These are phyloP conservation scores for Heliconius ismenius DNA, from an alignment of 2,888 invertebrate species.

Conservation along the genomic window DNA sequence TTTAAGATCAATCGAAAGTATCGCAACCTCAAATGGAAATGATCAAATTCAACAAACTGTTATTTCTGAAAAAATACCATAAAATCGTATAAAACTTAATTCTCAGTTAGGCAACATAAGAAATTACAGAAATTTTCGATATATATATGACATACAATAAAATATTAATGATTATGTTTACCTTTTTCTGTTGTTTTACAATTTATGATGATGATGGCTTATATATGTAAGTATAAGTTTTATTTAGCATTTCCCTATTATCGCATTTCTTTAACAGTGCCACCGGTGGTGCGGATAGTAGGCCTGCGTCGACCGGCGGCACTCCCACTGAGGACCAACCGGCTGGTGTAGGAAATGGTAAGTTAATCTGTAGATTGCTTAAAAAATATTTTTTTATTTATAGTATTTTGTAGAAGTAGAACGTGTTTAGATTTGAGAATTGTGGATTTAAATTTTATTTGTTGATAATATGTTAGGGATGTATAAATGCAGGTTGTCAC, in stretches of 20 bases:
- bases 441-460: too few species aligned
- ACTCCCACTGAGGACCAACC: constrained; percentile 91
- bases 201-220: too few species aligned
- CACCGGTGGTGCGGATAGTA: constrained; percentile 94
- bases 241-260: not conserved
- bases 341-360: constrained; percentile 86
- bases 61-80: too few species aligned
- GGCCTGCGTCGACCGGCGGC: constrained; percentile 88
- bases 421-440: not conserved
- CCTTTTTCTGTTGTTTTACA: too few species aligned
- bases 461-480: too few species aligned
- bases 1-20: too few species aligned
- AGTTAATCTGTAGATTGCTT: constrained; percentile 44
- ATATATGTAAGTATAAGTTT: too few species aligned
- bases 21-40: too few species aligned
- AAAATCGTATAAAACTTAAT: not conserved
- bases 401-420: not conserved
- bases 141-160: not conserved
- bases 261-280: constrained; percentile 82
- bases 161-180: too few species aligned
- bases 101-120: not conserved
- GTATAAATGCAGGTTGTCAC: too few species aligned
- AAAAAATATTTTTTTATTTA: not conserved
- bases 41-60: too few species aligned
- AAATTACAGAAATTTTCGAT: not conserved